Base-by-base conservation (phyloP, 2,888 invertebrate species). In the Pharmacophagus antenor region DNA sequence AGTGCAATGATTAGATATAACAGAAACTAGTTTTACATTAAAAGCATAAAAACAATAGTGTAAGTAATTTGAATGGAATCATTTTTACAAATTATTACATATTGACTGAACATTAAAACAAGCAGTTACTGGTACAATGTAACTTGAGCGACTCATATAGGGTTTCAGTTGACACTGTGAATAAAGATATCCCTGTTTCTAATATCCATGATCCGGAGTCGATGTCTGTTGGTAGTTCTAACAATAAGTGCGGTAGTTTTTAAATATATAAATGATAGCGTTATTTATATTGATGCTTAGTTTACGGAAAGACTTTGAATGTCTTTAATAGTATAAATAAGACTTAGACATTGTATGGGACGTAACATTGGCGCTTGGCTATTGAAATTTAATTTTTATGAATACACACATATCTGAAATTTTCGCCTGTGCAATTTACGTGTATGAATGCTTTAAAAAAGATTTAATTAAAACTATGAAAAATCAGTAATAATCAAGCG, bases 1-100 rank as follows among this genome's bases (percentile, higher is more conserved):
- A 89, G 90, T 90, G 90, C 90, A 90, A 90, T 90, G 86, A 86
- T 84, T 89, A 90, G 90, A 79, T 84, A 70, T 89, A 88, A 89
- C 76, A 79, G 76, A 79, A 77, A 75, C 73, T 87, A 88, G 82
- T 78, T 71, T 82, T 83, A 78, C 68, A 70, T 65, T 76, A 77
- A 77, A 79, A 77, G 68, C 76, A 76, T 82, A 78, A 79, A 72
- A 85, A 84, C 76, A 76, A 87, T 86, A 87, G 74, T 73, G 75
- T 87, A 86, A 85, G 83, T 78, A 80, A 72, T 80, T 78, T 77
- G 71, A 74, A 74, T 77, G 67, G 68, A 74, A 77, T 84, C 78
- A 78, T 84, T 87, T 86, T 82, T 82, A 84, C 82, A 77, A 83
- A 81, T 79, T 76, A 77, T 77, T 76, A n/a, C n/a, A n/a, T 37